Percentiles rank a stretch among this genome's conserved stretches.
phyloP scores from a whole-genome alignment of 2,113 vertebrate genomes.

The Thalassoma bifasciatum region DNA sequence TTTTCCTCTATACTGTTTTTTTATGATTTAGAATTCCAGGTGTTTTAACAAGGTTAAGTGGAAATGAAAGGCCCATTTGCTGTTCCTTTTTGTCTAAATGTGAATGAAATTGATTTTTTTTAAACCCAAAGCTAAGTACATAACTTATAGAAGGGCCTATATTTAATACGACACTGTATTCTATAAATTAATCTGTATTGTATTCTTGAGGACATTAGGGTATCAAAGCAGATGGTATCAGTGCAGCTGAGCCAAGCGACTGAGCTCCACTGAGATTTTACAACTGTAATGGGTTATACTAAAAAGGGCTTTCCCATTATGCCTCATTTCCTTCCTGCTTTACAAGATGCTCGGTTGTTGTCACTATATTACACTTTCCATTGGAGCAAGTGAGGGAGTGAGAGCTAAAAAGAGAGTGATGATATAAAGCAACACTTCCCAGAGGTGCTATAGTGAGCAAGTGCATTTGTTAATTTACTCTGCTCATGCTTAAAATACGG shows the following conservation, averaged over 20 bases:
- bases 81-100: no score
- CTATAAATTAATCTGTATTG: constrained; percentile 35
- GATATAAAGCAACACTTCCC: constrained; percentile 77
- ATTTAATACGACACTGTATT: background rate
- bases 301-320: constrained; percentile 64
- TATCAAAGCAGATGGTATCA: constrained; percentile 42
- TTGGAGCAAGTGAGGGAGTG: constrained; percentile 42
- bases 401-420: constrained; percentile 57
- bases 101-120: no score
- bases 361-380: constrained; percentile 60
- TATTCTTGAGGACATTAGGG: constrained; percentile 38
- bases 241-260: constrained; percentile 39
- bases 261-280: constrained; percentile 63
- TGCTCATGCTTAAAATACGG: constrained; percentile 81
- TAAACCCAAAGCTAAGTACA: no score
- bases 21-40: no score
- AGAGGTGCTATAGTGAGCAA: constrained; percentile 69
- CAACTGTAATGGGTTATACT: constrained; percentile 47
- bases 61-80: no score
- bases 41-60: no score
- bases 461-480: constrained; percentile 85
- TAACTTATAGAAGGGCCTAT: background rate
- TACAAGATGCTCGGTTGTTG: constrained; percentile 50
- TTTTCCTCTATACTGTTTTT: no score
- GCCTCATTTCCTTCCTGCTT: constrained; percentile 51